Percentiles rank a stretch among this genome's conserved stretches.
Evolutionary conservation across 2,888 invertebrate genomes (phyloP).

Genomic region (Aleiodes testaceus): DNA sequence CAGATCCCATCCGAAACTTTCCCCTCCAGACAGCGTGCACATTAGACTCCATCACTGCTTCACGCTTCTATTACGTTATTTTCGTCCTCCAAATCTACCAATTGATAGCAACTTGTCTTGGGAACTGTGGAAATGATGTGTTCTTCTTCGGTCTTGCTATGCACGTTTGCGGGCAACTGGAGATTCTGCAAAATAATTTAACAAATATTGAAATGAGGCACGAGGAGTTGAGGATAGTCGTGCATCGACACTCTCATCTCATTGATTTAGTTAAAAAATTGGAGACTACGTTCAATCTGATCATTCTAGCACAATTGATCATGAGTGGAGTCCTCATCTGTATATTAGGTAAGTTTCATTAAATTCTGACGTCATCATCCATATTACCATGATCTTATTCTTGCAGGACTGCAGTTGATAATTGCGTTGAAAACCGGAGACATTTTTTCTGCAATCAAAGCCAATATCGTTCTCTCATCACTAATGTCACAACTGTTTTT

Average conservation of each 20-base stretch:
- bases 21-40: conserved; percentile 53
- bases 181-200: conserved; percentile 58
- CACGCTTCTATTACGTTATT: conserved; percentile 47
- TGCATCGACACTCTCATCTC: conserved; percentile 51
- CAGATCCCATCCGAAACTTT: conserved; percentile 47
- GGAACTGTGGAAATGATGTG: conserved; percentile 59
- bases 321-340: conserved; percentile 55
- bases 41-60: conserved; percentile 40
- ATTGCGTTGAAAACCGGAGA: conserved; percentile 54
- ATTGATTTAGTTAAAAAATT: conserved; percentile 50
- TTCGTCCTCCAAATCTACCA: conserved; percentile 53
- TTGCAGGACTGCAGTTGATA: conserved; percentile 57
- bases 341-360: conserved; percentile 51
- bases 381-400: neutral
- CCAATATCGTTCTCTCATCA: conserved; percentile 54
- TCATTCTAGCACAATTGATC: conserved; percentile 53
- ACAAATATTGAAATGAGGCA: conserved; percentile 44
- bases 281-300: conserved; percentile 53
- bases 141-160: conserved; percentile 63
- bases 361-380: neutral
- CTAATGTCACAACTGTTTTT: conserved; percentile 59
- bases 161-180: conserved; percentile 67
- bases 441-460: conserved; percentile 53
- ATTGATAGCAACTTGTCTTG: conserved; percentile 50
- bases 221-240: conserved; percentile 36